These are phyloP conservation scores for Platerodrilus igneus DNA, from an alignment of 2,888 invertebrate genomes.

Conservation along the genomic window DNA sequence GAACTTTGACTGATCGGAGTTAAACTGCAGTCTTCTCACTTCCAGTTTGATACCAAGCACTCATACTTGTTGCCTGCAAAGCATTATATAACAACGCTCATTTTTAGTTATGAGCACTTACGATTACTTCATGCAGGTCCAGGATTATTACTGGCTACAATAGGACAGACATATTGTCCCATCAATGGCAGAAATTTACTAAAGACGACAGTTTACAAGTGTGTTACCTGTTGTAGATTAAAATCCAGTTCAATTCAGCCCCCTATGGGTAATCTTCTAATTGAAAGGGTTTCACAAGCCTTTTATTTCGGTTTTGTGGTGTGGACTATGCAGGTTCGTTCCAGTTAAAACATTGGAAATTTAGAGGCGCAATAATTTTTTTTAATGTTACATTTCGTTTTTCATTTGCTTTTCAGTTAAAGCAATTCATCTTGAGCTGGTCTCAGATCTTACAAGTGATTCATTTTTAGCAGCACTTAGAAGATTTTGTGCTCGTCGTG, in stretches of 20 bases:
- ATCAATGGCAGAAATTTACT: conserved; percentile 27
- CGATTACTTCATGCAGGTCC: conserved; percentile 20
- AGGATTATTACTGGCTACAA: conserved; percentile 17
- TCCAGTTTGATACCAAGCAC: conserved; percentile 16
- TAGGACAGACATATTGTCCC: conserved; percentile 34
- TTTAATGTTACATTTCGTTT: conserved; percentile 26
- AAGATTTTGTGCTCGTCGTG: conserved; percentile 25
- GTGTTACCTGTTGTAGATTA: conserved; percentile 27
- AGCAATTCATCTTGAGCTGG: conserved; percentile 27
- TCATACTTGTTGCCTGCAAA: conserved; percentile 19
- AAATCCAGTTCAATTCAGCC: conserved; percentile 20
- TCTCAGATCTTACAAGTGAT: conserved; percentile 19
- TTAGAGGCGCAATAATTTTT: conserved; percentile 17
- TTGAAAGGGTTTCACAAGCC: conserved; percentile 18
- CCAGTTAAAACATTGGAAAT: conserved; percentile 28
- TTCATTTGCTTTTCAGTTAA: conserved; percentile 29
- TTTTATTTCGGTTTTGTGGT: conserved; percentile 31
- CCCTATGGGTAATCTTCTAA: conserved; percentile 32
- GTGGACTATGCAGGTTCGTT: conserved; percentile 33
- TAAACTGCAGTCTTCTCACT: conserved; percentile 10
- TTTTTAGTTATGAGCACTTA: conserved; percentile 20
- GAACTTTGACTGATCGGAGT: conserved; percentile 16
- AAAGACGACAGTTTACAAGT: conserved; percentile 23
- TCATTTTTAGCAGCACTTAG: conserved; percentile 23
- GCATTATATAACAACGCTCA: conserved; percentile 18